Conservation (phyloP, 2,113 vertebrate species). For the Crotophaga sulcirostris region DNA sequence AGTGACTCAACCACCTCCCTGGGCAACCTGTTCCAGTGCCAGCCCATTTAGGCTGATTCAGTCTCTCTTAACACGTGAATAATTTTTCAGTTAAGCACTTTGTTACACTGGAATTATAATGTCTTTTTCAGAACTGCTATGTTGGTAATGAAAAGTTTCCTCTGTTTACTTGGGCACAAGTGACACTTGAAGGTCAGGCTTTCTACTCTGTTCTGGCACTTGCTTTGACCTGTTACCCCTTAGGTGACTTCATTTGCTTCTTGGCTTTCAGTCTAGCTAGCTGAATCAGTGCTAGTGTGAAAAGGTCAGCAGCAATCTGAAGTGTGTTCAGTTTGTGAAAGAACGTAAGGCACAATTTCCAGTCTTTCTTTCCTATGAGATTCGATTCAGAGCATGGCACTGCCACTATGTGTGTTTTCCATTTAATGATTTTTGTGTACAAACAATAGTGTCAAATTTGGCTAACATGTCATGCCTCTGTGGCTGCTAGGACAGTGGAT, state of each 20-base stretch:
- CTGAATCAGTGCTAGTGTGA: conserved; percentile 38
- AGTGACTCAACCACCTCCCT: too few species aligned
- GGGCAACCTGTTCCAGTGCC: too few species aligned
- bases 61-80: not conserved
- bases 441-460: not conserved
- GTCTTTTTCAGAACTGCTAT: not conserved
- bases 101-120: not conserved
- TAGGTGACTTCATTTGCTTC: conserved; percentile 47
- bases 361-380: not conserved
- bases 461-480: not conserved
- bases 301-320: conserved; percentile 69
- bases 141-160: not conserved
- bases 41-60: not conserved
- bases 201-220: not conserved
- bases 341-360: conserved; percentile 27
- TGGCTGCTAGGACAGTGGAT: not conserved
- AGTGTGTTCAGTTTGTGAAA: conserved; percentile 6
- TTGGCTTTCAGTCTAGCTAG: not conserved
- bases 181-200: conserved; percentile 52
- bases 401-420: not conserved
- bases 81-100: not conserved
- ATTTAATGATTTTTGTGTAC: not conserved
- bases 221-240: conserved; percentile 50
- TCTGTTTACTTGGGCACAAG: not conserved
- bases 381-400: not conserved